Base-by-base conservation (phyloP, 2,888 invertebrate species). In the Lepidocyrtinus sp. region DNA sequence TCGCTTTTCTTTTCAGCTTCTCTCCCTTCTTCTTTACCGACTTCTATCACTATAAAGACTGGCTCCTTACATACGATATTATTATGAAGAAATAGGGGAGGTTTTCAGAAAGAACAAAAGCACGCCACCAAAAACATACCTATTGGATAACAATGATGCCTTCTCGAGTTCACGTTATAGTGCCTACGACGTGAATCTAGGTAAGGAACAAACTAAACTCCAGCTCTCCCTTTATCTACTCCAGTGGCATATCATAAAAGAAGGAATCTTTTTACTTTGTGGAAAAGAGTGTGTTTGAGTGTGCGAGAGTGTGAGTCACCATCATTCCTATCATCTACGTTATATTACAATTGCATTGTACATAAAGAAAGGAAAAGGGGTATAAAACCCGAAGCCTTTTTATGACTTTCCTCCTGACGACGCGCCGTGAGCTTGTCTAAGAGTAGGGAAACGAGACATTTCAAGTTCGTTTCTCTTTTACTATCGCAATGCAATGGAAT, bases 41-140 rank as follows among this genome's bases (percentile, higher is more conserved):
- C 78, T 78, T 72, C 78, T 78, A 78, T 78, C 78, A 72, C 72
- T 78, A 78, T 78, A 78, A 72, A 27, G 78, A 78, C 78, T 78
- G 78, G 72, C 78, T 78, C 71, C 78, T 63, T 73, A 65, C 72
- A 78, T 78, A 78, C 78, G 62, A 61, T 78, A 78, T 78, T 78
- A 78, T 78, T 78, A 78, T 78, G 78, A 78, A 78, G 78, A 78
- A 78, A 78, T 78, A 78, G 78, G 78, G 78, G 70, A 73, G 68
- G 70, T 12, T 36, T 12, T 36, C 36, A 70, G 71, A 78, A 72
- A 78, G 63, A 72, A 65, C 78, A 61, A 72, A 78, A 68, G 78
- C 72, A 74, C 73, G 63, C 36, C 64, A 74, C 62, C 55, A 50
- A 27, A 50, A 72, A 72, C 59, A 24, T 73, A 73, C 50, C 63